These are phyloP conservation scores for Muscicapa striata DNA, from an alignment of 2,797 vertebrate genomes.

Conservation along the genomic window DNA sequence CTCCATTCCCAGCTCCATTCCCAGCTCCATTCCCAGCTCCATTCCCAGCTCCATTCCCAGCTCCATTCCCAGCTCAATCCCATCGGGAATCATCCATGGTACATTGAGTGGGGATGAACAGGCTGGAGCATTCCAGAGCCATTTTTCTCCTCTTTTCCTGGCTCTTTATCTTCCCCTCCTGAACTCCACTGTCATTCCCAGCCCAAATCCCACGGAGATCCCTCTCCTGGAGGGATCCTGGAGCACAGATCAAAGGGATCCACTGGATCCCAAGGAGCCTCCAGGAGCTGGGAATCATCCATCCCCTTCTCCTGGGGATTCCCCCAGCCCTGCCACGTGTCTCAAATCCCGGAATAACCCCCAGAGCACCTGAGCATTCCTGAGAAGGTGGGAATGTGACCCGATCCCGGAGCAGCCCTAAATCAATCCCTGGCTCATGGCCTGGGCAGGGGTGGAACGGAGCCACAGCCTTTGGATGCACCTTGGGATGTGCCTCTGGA, in stretches of 20 bases:
- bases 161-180: neutral
- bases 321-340: rapidly evolving
- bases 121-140: neutral
- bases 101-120: neutral
- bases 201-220: rapidly evolving
- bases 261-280: rapidly evolving
- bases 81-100: neutral
- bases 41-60: neutral
- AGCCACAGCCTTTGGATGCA: neutral
- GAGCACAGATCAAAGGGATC: neutral
- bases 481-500: neutral
- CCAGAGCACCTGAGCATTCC: neutral
- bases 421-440: neutral
- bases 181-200: rapidly evolving
- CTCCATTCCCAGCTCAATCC: neutral
- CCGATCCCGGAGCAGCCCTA: neutral
- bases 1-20: neutral
- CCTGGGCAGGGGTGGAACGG: neutral
- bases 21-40: neutral
- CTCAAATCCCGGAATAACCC: neutral
- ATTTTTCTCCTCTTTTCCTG: conserved; percentile 1
- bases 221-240: rapidly evolving
- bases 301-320: neutral
- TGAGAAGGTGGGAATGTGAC: neutral
- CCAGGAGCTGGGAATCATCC: too few species aligned